Percentiles rank a stretch among this genome's conserved stretches.
phyloP scores from a whole-genome alignment of 2,797 vertebrate species.

The Nasua narica region DNA sequence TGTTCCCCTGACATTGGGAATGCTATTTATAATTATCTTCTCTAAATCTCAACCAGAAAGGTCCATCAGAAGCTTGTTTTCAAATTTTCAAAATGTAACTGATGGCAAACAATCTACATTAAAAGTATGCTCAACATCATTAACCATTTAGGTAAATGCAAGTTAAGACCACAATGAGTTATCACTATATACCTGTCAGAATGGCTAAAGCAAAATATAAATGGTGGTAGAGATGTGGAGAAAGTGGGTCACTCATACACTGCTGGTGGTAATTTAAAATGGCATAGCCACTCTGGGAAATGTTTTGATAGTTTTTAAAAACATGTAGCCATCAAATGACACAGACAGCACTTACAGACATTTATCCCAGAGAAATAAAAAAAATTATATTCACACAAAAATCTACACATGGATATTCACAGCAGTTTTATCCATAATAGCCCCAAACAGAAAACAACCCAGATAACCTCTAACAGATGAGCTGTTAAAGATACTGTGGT shows the following conservation, averaged over 20 bases:
- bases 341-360: neutral
- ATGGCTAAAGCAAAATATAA: neutral
- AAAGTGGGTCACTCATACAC: neutral
- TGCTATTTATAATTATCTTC: neutral
- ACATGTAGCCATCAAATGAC: neutral
- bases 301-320: neutral
- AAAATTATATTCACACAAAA: neutral
- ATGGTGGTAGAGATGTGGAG: neutral
- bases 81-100: neutral
- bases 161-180: neutral
- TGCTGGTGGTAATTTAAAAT: neutral
- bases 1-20: neutral
- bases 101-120: neutral
- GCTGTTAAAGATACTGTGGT: neutral
- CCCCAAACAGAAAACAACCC: neutral
- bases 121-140: neutral
- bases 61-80: neutral
- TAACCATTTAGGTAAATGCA: neutral
- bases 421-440: neutral
- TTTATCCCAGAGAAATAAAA: neutral
- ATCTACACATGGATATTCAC: neutral
- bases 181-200: neutral
- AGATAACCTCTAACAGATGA: neutral
- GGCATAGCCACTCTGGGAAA: neutral
- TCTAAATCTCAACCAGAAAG: neutral